Base-by-base conservation (phyloP, 1,140 invertebrate genomes). In the Muscidifurax raptorellus region DNA sequence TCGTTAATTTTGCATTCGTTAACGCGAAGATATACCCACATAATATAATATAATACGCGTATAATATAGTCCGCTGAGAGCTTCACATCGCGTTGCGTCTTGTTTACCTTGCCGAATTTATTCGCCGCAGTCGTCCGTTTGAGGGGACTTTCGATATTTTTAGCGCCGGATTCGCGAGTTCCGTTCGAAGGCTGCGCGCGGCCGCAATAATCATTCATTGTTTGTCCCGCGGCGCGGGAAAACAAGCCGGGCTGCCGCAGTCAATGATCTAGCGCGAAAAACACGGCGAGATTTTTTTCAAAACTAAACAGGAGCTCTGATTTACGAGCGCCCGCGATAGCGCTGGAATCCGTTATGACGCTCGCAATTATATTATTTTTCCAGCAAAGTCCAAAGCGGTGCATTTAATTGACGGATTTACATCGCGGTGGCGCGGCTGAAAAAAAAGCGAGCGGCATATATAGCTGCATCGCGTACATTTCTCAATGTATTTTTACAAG, bases 401-500 rank as follows among this genome's bases (percentile, higher is more conserved):
- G 64, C 5, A 6, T 5, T 1, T 80, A 80, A 80, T 72, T 27
- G 67, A 80, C 52, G 44, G 67, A 80, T 71, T 71, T 80, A n/a
- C n/a, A 80, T 80, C 40, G 28, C 40, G 30, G 36, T 13, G 27
- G 18, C 15, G n/a, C 64, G 40, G 25, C 18, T 0, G 44, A 52
- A 13, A 69, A 69, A 59, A 30, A n/a, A 28, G 36, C 12, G 66
- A 66, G 32, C n/a, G n/a, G n/a, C n/a, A n/a, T n/a, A n/a, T n/a
- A n/a, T 10, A 9, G 78, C 18, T 7, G 25, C n/a, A 59, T 59
- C 69, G 47, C 44, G n/a, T 36, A 72, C 13, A 75, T 81, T 72
- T 74, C 44, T 81, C 67, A 81, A 25, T 64, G 7, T 83, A 77
- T 77, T 83, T 83, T 83, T 77, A 69, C 74, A 76, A 64, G 64